These are phyloP conservation scores for Eucera pruinosa DNA, from an alignment of 2,888 invertebrate genomes.

Conservation along the genomic window DNA sequence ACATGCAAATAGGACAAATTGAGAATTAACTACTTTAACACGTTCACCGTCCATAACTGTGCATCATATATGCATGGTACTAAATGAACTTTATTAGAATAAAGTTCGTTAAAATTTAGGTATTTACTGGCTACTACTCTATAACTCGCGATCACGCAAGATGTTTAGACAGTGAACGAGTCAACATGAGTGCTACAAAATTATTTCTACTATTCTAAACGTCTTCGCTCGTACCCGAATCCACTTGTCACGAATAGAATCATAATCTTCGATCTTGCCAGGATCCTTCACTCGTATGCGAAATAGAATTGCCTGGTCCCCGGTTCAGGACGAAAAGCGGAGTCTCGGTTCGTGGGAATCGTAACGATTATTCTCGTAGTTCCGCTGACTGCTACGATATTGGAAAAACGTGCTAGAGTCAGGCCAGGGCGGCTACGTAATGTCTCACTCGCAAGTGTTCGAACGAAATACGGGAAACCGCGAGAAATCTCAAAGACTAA, in stretches of 20 bases:
- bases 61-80: too few relatives aligned
- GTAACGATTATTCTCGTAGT: constrained; percentile 64
- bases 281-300: constrained; percentile 38
- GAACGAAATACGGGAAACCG: constrained; percentile 5
- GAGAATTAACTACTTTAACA: too few relatives aligned
- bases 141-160: too few relatives aligned
- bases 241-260: constrained; percentile 26
- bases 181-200: too few relatives aligned
- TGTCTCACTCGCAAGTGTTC: constrained; percentile 14
- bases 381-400: constrained; percentile 62
- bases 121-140: too few relatives aligned
- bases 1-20: too few relatives aligned
- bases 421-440: constrained; percentile 29
- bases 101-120: too few relatives aligned
- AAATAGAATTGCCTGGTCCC: constrained; percentile 60
- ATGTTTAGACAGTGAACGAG: too few relatives aligned
- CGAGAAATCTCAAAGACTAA: constrained; percentile 9
- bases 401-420: constrained; percentile 58
- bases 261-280: constrained; percentile 26
- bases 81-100: too few relatives aligned
- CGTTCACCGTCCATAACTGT: too few relatives aligned
- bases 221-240: not conserved
- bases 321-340: constrained; percentile 34
- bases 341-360: constrained; percentile 41
- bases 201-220: not conserved